These are phyloP conservation scores for Cotesia congregata DNA, from an alignment of 2,888 invertebrate species.

Conservation along the genomic window DNA sequence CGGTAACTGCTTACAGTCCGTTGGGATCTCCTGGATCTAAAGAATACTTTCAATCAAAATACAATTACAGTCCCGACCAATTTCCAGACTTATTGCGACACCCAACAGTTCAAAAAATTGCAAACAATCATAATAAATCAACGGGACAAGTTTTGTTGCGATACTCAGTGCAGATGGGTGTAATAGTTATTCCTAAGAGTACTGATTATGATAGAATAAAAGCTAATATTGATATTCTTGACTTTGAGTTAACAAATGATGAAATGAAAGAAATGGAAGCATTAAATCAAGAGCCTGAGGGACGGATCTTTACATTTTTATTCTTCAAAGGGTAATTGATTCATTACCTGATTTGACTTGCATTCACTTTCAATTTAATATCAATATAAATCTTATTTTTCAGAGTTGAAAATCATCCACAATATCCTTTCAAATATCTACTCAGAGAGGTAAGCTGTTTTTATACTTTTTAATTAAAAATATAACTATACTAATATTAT, in stretches of 20 bases:
- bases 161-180: conserved; percentile 77
- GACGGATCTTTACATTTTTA: conserved; percentile 79
- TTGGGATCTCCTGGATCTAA: conserved; percentile 81
- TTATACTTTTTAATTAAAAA: neutral
- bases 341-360: neutral
- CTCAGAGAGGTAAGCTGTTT: conserved; percentile 4
- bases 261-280: conserved; percentile 73
- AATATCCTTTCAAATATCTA: conserved; percentile 75
- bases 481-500: conserved; percentile 30
- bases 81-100: conserved; percentile 76
- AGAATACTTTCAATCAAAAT: conserved; percentile 64
- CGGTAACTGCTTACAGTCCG: conserved; percentile 80
- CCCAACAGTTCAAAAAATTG: conserved; percentile 74
- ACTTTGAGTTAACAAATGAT: conserved; percentile 74
- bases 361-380: conserved; percentile 3
- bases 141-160: conserved; percentile 81
- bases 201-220: conserved; percentile 78
- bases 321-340: conserved; percentile 66
- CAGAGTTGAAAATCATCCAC: conserved; percentile 78
- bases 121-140: conserved; percentile 74
- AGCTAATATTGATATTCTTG: conserved; percentile 79
- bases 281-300: conserved; percentile 76
- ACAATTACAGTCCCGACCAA: conserved; percentile 59
- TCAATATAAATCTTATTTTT: conserved; percentile 45
- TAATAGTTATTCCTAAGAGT: conserved; percentile 86